A percentile compares a stretch with the other conserved stretches of the same genome.
Conservation (phyloP, 1,140 invertebrate species). For the Aphelinus certus region DNA sequence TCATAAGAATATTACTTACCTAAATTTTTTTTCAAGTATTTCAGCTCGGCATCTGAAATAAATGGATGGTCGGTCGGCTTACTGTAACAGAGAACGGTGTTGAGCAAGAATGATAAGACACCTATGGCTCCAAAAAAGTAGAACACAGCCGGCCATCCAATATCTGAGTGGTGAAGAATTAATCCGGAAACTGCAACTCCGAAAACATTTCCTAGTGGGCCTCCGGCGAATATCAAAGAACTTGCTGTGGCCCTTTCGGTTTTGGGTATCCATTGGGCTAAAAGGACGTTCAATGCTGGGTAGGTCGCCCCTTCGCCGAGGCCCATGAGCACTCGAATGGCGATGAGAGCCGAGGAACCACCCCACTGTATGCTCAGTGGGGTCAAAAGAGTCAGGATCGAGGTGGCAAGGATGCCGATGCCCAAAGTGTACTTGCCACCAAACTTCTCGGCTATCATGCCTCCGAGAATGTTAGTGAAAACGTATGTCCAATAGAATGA, state of each 20-base stretch:
- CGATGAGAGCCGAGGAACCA: background rate
- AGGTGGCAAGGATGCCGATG: background rate
- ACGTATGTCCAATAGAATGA: slow-evolving; percentile 27
- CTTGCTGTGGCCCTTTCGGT: slow-evolving; percentile 6
- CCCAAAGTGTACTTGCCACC: slow-evolving; percentile 17
- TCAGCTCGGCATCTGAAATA: slow-evolving; percentile 81
- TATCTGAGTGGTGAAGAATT: slow-evolving; percentile 70
- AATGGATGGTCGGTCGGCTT: slow-evolving; percentile 84
- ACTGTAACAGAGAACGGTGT: slow-evolving; percentile 77
- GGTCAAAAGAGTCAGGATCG: background rate
- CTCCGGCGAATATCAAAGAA: background rate
- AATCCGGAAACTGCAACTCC: slow-evolving; percentile 77
- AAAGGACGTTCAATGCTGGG: background rate
- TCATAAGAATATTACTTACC: slow-evolving; percentile 66
- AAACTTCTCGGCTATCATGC: background rate
- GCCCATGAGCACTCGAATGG: slow-evolving; percentile 11
- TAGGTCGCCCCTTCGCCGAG: slow-evolving; percentile 10
- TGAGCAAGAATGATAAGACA: slow-evolving; percentile 77
- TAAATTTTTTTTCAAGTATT: slow-evolving; percentile 76
- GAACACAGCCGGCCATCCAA: slow-evolving; percentile 81
- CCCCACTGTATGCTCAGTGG: background rate
- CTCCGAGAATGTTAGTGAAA: slow-evolving; percentile 1
- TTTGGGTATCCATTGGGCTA: slow-evolving; percentile 14
- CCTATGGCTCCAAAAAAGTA: slow-evolving; percentile 83
- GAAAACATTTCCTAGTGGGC: slow-evolving; percentile 69